phyloP scores from a whole-genome alignment of 1,140 invertebrate genomes.

The Drosophila nasuta region DNA sequence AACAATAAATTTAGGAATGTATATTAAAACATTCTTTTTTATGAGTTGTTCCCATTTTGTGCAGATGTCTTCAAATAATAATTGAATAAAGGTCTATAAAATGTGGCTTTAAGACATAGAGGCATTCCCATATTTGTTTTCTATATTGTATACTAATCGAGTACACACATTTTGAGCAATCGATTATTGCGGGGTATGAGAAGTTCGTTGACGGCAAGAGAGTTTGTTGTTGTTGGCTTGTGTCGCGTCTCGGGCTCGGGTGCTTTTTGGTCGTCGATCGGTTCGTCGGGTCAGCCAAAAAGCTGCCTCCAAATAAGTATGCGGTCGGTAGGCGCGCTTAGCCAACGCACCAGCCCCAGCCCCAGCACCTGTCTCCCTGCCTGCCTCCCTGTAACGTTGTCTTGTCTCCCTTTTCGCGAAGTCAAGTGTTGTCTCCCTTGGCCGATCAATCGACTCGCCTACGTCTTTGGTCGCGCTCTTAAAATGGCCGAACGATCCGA shows the following conservation, averaged over 20 bases:
- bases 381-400: neutral
- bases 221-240: slow-evolving; percentile 6
- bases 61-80: no score
- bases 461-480: slow-evolving; percentile 53
- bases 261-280: slow-evolving; percentile 10
- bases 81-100: no score
- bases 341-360: neutral
- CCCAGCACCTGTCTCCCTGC: neutral
- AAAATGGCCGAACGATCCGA: slow-evolving; percentile 47
- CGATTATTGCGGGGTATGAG: slow-evolving; percentile 5
- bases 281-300: slow-evolving; percentile 22
- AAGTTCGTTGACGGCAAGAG: slow-evolving; percentile 38
- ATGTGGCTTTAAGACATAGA: no score
- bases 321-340: slow-evolving; percentile 35
- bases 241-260: slow-evolving; percentile 5
- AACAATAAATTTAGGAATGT: no score
- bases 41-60: no score
- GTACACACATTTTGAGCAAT: neutral
- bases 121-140: no score
- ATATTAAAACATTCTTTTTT: no score
- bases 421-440: slow-evolving; percentile 35
- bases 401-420: slow-evolving; percentile 15
- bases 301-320: slow-evolving; percentile 63
- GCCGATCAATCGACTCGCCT: slow-evolving; percentile 7
- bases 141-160: neutral